A percentile compares a stretch with the other conserved stretches of the same genome.
Evolutionary conservation across 1,140 invertebrate species (phyloP).

Genomic region (Pachyrhynchus sulphureomaculatus): DNA sequence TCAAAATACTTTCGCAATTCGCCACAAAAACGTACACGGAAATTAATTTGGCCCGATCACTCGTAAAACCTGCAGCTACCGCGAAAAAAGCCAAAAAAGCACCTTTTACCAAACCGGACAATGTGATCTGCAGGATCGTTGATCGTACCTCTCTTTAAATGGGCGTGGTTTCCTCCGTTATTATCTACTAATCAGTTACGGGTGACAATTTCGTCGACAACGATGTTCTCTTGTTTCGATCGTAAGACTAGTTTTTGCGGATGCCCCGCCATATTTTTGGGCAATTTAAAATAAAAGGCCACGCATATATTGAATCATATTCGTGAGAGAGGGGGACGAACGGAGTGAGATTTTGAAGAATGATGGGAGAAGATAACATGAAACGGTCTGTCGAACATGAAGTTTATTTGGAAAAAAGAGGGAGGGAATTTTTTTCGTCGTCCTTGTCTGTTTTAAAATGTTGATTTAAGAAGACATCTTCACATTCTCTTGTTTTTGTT

Average conservation of each 20-base stretch:
- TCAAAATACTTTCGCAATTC: slow-evolving; percentile 6
- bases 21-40: slow-evolving; percentile 13
- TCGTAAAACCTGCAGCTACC: slow-evolving; percentile 24
- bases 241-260: slow-evolving; percentile 31
- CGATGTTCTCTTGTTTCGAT: slow-evolving; percentile 25
- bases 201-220: slow-evolving; percentile 38
- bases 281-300: slow-evolving; percentile 23
- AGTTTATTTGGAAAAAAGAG: slow-evolving; percentile 17
- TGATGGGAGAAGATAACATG: slow-evolving; percentile 21
- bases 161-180: slow-evolving; percentile 34
- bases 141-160: slow-evolving; percentile 4
- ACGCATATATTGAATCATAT: slow-evolving; percentile 8
- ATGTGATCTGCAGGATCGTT: slow-evolving; percentile 12
- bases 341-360: slow-evolving; percentile 28
- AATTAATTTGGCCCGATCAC: slow-evolving; percentile 16
- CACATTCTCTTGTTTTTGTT: slow-evolving; percentile 9
- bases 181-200: slow-evolving; percentile 41
- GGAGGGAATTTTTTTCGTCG: slow-evolving; percentile 10
- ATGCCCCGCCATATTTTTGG: slow-evolving; percentile 39
- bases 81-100: slow-evolving; percentile 24
- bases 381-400: slow-evolving; percentile 14
- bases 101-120: slow-evolving; percentile 18
- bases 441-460: slow-evolving; percentile 27
- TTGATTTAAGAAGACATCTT: slow-evolving; percentile 29
- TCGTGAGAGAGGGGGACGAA: background rate